Evolutionary conservation across 2,113 vertebrate species (phyloP).

Genomic region (Anthoscopus minutus): DNA sequence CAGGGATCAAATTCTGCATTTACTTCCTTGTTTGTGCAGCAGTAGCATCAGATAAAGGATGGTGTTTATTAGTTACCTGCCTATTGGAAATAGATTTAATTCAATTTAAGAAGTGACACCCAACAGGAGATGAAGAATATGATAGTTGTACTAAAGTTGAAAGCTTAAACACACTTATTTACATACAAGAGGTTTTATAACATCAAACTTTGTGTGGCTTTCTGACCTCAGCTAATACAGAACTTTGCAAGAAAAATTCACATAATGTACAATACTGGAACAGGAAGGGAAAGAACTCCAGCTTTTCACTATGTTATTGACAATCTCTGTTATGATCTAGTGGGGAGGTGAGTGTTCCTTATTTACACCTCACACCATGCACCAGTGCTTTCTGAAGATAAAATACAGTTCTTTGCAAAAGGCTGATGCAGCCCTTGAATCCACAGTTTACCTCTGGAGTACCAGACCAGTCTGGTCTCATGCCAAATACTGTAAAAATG

Average conservation of each 20-base stretch:
- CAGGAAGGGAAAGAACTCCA: not conserved
- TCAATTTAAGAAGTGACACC: not conserved
- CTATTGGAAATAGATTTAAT: not conserved
- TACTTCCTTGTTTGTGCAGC: constrained; percentile 10
- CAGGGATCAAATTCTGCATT: not conserved
- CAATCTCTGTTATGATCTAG: not conserved
- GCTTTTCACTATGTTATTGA: not conserved
- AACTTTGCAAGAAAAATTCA: not conserved
- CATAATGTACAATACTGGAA: not conserved
- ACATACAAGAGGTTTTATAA: not conserved
- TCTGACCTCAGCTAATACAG: not conserved
- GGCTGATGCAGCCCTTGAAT: not conserved
- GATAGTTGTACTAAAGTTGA: not conserved
- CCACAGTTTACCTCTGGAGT: not conserved
- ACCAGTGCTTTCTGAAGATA: not conserved
- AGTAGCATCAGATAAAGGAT: not conserved
- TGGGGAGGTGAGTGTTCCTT: not conserved
- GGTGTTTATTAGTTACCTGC: not conserved
- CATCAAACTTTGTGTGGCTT: not conserved
- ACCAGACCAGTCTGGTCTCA: not conserved
- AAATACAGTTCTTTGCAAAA: not conserved
- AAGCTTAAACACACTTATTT: not conserved
- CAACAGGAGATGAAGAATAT: not conserved
- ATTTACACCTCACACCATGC: not conserved
- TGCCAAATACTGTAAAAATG: not conserved